A percentile compares a stretch with the other conserved stretches of the same genome.
phyloP scores from a whole-genome alignment of 2,113 vertebrate species.

The Sminthopsis crassicaudata region DNA sequence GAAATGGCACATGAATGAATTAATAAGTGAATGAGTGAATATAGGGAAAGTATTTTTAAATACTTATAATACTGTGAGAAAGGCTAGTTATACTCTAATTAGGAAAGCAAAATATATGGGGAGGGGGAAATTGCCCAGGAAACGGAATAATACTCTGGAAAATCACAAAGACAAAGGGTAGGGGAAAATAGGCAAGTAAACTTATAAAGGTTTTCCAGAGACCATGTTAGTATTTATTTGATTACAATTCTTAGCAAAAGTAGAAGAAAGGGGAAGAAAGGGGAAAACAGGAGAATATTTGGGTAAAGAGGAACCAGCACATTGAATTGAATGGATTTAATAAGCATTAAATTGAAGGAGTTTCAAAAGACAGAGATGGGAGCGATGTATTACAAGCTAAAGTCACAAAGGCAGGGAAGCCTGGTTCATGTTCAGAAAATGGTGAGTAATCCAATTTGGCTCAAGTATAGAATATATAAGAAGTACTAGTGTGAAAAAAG shows the following conservation, averaged over 20 bases:
- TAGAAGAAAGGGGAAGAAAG: background rate
- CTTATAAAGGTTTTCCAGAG: background rate
- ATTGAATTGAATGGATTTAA: background rate
- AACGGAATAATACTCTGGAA: background rate
- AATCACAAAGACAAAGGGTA: background rate
- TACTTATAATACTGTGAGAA: background rate
- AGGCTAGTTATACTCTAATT: background rate
- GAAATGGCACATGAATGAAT: background rate
- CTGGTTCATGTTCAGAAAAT: background rate
- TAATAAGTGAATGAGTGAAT: background rate
- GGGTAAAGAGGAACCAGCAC: background rate
- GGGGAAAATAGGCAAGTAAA: background rate
- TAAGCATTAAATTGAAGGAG: background rate
- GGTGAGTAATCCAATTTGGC: background rate
- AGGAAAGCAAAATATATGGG: background rate
- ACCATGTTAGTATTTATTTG: background rate
- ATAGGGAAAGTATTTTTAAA: background rate
- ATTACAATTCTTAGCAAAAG: background rate
- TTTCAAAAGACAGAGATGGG: background rate
- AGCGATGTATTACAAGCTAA: background rate
- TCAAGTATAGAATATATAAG: background rate
- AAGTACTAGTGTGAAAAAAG: background rate
- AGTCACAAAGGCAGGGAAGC: background rate
- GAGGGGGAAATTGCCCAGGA: background rate
- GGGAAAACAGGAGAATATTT: background rate